Percentiles rank a stretch among this genome's conserved stretches.
Evolutionary conservation across 2,797 vertebrate species (phyloP).

Genomic region (Phrynocephalus vlangalii): DNA sequence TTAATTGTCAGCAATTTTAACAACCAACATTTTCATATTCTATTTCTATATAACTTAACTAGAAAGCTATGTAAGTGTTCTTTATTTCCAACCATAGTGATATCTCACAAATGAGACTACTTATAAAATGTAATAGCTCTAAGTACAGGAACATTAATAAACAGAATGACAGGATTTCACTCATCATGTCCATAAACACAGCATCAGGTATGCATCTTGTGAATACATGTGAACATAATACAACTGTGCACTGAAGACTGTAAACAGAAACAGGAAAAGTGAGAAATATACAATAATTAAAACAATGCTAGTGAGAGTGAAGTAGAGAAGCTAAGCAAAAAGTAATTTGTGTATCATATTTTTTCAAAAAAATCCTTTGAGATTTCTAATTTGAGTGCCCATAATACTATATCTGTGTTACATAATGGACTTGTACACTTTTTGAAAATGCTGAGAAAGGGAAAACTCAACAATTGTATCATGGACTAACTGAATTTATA

Average conservation of each 20-base stretch:
- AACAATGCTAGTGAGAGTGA: constrained; percentile 82
- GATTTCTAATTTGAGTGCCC: constrained; percentile 58
- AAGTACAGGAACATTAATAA: neutral
- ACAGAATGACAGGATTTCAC: neutral
- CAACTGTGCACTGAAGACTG: neutral
- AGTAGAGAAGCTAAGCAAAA: constrained; percentile 72
- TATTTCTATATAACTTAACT: neutral
- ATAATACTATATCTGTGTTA: constrained; percentile 84
- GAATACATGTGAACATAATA: neutral
- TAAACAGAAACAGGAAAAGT: constrained; percentile 29
- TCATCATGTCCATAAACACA: neutral
- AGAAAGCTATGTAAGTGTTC: neutral
- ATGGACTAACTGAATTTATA: constrained; percentile 51
- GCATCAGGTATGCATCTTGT: neutral
- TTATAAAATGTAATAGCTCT: neutral
- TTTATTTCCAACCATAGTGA: too few relatives aligned
- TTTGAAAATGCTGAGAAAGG: constrained; percentile 81
- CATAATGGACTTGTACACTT: constrained; percentile 77
- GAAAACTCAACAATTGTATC: constrained; percentile 63
- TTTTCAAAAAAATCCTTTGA: neutral
- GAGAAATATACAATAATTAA: constrained; percentile 55
- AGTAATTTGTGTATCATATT: constrained; percentile 77
- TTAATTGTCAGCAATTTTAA: too few relatives aligned
- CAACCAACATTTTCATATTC: too few relatives aligned
- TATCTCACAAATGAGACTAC: neutral